Percentiles rank a stretch among this genome's conserved stretches.
phyloP scores from a whole-genome alignment of 2,888 invertebrate species.

The Drosophila parthenogenetica region DNA sequence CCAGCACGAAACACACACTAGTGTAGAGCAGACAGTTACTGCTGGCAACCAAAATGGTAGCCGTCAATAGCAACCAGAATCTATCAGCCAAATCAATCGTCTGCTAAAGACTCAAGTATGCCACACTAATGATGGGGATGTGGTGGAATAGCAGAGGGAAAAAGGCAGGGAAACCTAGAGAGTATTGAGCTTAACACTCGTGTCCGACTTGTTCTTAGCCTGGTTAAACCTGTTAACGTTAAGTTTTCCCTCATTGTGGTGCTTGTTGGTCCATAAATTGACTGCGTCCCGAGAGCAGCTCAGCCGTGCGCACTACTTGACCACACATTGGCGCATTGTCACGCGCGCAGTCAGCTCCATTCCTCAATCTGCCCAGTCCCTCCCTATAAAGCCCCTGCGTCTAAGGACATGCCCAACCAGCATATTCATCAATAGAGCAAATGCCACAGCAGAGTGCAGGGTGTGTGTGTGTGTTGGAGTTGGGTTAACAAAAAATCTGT shows the following conservation, averaged over 20 bases:
- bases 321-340: constrained; percentile 79
- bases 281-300: constrained; percentile 57
- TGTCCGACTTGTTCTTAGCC: constrained; percentile 71
- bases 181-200: constrained; percentile 54
- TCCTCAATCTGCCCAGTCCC: neutral
- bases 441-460: constrained; percentile 48
- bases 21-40: constrained; percentile 9
- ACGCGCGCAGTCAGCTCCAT: constrained; percentile 51
- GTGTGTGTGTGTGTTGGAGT: constrained; percentile 21
- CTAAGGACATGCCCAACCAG: constrained; percentile 43
- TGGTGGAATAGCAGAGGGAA: too few relatives aligned
- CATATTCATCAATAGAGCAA: constrained; percentile 77
- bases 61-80: constrained; percentile 4
- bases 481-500: constrained; percentile 76
- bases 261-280: constrained; percentile 70
- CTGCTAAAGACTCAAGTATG: constrained; percentile 35
- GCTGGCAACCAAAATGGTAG: constrained; percentile 3
- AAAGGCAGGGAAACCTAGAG: neutral
- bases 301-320: constrained; percentile 77
- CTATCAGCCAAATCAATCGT: constrained; percentile 50
- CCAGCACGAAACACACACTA: neutral
- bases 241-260: constrained; percentile 64
- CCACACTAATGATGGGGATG: constrained; percentile 56
- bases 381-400: neutral
- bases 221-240: constrained; percentile 78